A percentile compares a stretch with the other conserved stretches of the same genome.
phyloP scores from a whole-genome alignment of 1,140 invertebrate species.

The Mesaphorura yosii region DNA sequence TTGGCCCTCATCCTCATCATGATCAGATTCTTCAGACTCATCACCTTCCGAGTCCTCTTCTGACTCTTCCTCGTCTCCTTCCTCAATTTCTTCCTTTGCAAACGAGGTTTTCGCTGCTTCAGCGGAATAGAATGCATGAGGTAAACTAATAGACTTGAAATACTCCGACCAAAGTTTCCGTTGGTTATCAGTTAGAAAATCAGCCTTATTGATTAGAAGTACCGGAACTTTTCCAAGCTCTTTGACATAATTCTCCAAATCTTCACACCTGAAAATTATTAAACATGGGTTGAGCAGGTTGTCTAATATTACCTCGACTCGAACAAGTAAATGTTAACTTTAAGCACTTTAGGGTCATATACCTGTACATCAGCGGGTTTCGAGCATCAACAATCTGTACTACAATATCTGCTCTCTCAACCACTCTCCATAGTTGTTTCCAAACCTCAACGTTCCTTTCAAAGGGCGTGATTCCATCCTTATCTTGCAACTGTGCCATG shows the following conservation, averaged over 20 bases:
- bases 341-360: too few relatives aligned
- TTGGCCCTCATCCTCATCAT: conserved; percentile 19
- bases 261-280: conserved; percentile 64
- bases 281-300: too few relatives aligned
- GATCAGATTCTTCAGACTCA: conserved; percentile 17
- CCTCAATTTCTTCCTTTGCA: conserved; percentile 40
- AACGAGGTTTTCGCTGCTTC: conserved; percentile 39
- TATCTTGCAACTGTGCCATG: conserved; percentile 66
- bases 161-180: conserved; percentile 76
- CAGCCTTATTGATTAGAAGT: conserved; percentile 93
- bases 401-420: conserved; percentile 85
- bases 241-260: conserved; percentile 86
- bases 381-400: conserved; percentile 94
- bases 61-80: conserved; percentile 39
- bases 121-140: conserved; percentile 76
- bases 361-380: conserved; percentile 79
- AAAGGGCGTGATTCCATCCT: conserved; percentile 82
- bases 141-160: conserved; percentile 56
- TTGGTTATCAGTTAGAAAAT: conserved; percentile 72
- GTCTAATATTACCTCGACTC: too few relatives aligned
- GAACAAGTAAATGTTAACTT: too few relatives aligned
- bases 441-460: conserved; percentile 98
- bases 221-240: conserved; percentile 78
- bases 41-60: conserved; percentile 21
- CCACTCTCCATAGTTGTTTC: conserved; percentile 95